These are phyloP conservation scores for Chionodraco myersi DNA, from an alignment of 2,113 vertebrate genomes.

Conservation along the genomic window DNA sequence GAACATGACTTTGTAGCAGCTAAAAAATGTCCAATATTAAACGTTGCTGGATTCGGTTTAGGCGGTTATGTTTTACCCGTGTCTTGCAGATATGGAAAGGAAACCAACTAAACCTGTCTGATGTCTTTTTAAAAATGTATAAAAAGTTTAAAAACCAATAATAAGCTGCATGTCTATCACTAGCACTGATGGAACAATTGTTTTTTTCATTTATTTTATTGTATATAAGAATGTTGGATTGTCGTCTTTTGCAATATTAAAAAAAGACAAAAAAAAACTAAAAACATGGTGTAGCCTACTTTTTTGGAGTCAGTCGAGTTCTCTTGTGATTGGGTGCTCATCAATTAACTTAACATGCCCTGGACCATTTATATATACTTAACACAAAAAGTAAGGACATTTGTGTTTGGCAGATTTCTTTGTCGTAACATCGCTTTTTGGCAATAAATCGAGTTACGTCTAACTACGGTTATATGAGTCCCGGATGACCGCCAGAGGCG, in stretches of 20 bases:
- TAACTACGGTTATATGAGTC: too few relatives aligned
- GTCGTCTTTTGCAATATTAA: conserved; percentile 25
- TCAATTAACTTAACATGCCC: too few relatives aligned
- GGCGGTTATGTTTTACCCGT: too few relatives aligned
- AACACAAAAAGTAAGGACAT: too few relatives aligned
- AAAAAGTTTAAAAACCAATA: background rate
- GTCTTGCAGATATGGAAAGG: too few relatives aligned
- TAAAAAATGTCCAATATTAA: background rate
- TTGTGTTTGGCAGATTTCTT: too few relatives aligned
- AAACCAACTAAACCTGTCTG: background rate
- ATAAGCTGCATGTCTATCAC: background rate
- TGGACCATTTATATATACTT: too few relatives aligned
- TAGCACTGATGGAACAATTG: background rate
- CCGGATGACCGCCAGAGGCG: too few relatives aligned
- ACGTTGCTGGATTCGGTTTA: background rate
- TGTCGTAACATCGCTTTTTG: too few relatives aligned
- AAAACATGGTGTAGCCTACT: too few relatives aligned
- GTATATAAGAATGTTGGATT: conserved; percentile 28
- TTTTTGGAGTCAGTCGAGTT: background rate
- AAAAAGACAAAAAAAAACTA: background rate
- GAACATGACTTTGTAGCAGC: background rate
- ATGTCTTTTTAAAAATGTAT: background rate
- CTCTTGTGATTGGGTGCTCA: too few relatives aligned
- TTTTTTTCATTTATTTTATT: background rate
- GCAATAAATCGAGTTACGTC: too few relatives aligned